phyloP scores from a whole-genome alignment of 1,140 invertebrate genomes.

The Heliconius hermathena region DNA sequence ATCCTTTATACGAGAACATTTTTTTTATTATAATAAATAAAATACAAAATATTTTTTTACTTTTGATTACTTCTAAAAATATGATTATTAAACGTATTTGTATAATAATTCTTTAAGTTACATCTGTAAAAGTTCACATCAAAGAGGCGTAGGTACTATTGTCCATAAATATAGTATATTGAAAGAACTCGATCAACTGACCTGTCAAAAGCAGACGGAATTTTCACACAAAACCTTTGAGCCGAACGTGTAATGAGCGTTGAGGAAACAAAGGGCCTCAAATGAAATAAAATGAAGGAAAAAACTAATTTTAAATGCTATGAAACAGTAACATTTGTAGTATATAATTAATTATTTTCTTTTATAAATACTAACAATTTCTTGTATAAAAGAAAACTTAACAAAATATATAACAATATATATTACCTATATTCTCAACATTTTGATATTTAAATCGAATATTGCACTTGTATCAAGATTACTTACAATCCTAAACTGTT shows the following conservation, averaged over 20 bases:
- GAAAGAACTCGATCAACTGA: constrained; percentile 20
- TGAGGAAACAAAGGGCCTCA: not conserved
- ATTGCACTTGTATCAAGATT: no score
- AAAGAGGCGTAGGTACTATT: not conserved
- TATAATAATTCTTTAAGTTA: not conserved
- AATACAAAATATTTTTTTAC: not conserved
- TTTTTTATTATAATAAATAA: not conserved
- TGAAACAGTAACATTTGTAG: not conserved
- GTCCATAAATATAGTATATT: not conserved
- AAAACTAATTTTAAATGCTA: not conserved
- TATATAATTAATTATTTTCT: not conserved
- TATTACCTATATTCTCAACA: no score
- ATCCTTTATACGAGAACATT: not conserved
- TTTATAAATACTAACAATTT: not conserved
- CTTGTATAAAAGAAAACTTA: no score
- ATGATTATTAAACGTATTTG: no score
- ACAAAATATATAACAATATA: no score
- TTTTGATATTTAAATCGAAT: no score
- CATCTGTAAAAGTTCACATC: not conserved
- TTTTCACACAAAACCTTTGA: constrained; percentile 6
- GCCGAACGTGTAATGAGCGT: not conserved
- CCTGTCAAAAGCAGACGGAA: constrained; percentile 20
- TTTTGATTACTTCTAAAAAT: not conserved
- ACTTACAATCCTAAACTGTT: no score
- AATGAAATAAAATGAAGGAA: not conserved